Evolutionary conservation across 2,888 invertebrate species (phyloP), one percentile per base, ranked within the genome.

Genomic region (Hylaea fasciaria): DNA sequence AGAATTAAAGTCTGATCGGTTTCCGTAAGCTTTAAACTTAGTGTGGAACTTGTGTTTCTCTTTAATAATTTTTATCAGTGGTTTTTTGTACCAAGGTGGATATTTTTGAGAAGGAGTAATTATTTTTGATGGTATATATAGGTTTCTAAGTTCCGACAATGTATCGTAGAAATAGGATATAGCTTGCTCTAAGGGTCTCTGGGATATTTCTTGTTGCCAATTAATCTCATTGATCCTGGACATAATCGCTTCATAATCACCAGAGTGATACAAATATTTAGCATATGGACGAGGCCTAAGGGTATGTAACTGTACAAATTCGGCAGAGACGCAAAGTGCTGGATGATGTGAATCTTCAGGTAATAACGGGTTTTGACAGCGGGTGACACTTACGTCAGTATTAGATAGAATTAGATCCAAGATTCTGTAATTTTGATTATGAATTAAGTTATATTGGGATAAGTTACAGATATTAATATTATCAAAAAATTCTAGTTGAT

Each of bases 41-140:
- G 0, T 4, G n/a, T 40, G 47, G 35, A 9, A 51, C 41, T 65
- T 65, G 11, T 13, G 13, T 41, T 65, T 65, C 55, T 62, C 65
- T 52, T 54, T 62, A 9, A 65, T 7, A 10, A 62, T 44, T 55
- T 58, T 65, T n/a, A 62, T 56, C 1, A 65, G 47, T 2, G 64
- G 58, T 0, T 3, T 40, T 11, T 50, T 46, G 13, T 28, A 54
- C 54, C 54, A 54, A 2, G 29, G 3, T 8, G 54, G 54, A 39
- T 54, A 54, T 9, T 54, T 54, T 12, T 28, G 39, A 0, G 11
- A 45, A 48, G 64, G 44, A 12, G 17, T 43, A 28, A 52, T 13
- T 9, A 39, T 11, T 52, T 55, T 46, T 63, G 50, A 48, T 1
- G 45, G 39, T 4, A 54, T 39, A 29, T 8, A 40, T 0, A 11